These are phyloP conservation scores for Lissonota sp. DNA, from an alignment of 2,888 invertebrate species.

Conservation along the genomic window DNA sequence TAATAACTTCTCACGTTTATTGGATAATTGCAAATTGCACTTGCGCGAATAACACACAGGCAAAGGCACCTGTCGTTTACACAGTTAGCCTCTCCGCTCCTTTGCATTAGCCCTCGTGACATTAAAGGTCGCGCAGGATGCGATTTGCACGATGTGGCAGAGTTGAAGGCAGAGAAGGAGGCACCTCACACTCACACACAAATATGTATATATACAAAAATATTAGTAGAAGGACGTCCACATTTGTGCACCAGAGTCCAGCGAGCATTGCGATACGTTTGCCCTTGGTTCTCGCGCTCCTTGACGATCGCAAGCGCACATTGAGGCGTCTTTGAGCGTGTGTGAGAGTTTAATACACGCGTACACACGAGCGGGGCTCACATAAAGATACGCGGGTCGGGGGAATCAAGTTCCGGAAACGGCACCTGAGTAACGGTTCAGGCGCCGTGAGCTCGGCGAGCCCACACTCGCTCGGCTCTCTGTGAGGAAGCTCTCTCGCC, in stretches of 20 bases:
- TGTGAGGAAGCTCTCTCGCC: conserved; percentile 42
- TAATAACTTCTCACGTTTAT: conserved; percentile 31
- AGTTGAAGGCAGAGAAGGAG: conserved; percentile 25
- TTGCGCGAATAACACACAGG: not conserved
- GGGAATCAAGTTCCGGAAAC: conserved; percentile 69
- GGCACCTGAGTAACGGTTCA: conserved; percentile 69
- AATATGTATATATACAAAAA: not conserved
- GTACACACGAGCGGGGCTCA: not conserved
- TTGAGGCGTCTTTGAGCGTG: not conserved
- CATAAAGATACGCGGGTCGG: conserved; percentile 50
- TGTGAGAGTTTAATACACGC: not conserved
- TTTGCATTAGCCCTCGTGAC: conserved; percentile 59
- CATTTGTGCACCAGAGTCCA: conserved; percentile 30
- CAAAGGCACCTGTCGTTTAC: conserved; percentile 57
- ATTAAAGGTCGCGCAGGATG: conserved; percentile 59
- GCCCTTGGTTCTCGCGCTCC: conserved; percentile 55
- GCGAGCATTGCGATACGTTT: conserved; percentile 50
- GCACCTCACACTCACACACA: not conserved
- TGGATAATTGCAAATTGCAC: conserved; percentile 54
- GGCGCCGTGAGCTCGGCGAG: conserved; percentile 61
- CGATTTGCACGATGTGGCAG: conserved; percentile 55
- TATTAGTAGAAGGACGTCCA: not conserved
- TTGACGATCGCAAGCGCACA: conserved; percentile 7
- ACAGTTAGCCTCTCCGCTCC: conserved; percentile 45
- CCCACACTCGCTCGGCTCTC: conserved; percentile 45